Conservation (phyloP, 2,888 invertebrate species). For the Agrotis segetum region DNA sequence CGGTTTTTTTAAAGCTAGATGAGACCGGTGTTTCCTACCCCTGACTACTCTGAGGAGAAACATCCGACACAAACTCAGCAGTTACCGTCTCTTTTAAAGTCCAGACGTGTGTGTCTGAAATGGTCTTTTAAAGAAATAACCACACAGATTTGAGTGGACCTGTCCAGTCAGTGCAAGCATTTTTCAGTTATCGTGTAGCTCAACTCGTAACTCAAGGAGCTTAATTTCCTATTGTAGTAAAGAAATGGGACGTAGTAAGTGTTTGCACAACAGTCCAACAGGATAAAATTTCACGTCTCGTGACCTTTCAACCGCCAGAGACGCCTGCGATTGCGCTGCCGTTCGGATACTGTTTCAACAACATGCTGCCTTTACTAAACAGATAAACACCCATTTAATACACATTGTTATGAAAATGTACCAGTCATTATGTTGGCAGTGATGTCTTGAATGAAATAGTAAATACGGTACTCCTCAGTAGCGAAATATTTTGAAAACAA, state of each 20-base stretch:
- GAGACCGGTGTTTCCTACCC: too few relatives aligned
- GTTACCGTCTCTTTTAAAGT: too few relatives aligned
- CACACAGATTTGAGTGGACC: too few relatives aligned
- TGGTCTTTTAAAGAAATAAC: too few relatives aligned
- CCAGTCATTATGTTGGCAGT: neutral
- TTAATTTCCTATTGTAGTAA: neutral
- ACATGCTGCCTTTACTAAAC: conserved; percentile 7
- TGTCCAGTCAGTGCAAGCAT: too few relatives aligned
- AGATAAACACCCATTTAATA: conserved; percentile 2
- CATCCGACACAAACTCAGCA: too few relatives aligned
- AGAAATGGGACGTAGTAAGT: neutral
- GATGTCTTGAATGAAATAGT: neutral
- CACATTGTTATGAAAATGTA: neutral
- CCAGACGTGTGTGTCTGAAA: too few relatives aligned
- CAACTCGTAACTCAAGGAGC: too few relatives aligned
- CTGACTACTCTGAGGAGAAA: too few relatives aligned
- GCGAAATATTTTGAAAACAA: neutral
- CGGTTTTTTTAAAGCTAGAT: too few relatives aligned
- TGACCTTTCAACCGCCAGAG: conserved; percentile 25
- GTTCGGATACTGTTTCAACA: conserved; percentile 23
- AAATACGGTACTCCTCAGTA: neutral
- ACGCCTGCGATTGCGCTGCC: neutral
- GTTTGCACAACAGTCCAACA: conserved; percentile 11
- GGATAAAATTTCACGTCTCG: conserved; percentile 35
- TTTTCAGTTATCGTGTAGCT: too few relatives aligned